Base-by-base conservation (phyloP, 2,888 invertebrate species). In the Heliconius ismenius region DNA sequence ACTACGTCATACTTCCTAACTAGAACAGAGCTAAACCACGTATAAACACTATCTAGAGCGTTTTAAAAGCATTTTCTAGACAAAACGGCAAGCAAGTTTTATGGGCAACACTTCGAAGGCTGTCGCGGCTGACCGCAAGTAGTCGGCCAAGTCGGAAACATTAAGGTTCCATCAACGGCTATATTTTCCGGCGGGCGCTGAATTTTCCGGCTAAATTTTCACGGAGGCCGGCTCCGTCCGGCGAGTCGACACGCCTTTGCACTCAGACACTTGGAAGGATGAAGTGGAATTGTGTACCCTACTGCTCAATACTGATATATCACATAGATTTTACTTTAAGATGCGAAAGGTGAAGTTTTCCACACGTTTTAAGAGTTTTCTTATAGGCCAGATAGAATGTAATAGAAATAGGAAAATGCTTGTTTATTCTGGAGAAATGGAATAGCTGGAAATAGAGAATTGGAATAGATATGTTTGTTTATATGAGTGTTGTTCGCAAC, bases 121-220 rank as follows among this genome's bases (percentile, higher is more conserved):
- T 85, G 83, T 81, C 82, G 82, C 79, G 84, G 87, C 86, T 91
- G 91, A 90, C 92, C 92, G 91, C 91, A 86, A 90, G 90, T 86
- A 86, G 88, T 82, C 85, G 84, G 87, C 87, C 89, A 90, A 92
- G 90, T 89, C 92, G 92, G 92, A 92, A 92, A 91, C 93, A 93
- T 93, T 93, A 92, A 89, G 92, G 92, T 90, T 90, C 92, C 92
- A 92, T 92, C 91, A 90, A 90, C 86, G 89, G 89, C 91, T 90
- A 92, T 92, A 92, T 91, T 92, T 92, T 91, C 91, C 90, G 91
- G 90, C 86, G 85, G 82, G 83, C 82, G 86, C 86, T 86, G 89
- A 91, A 90, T 91, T 76, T 76, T 76, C 76, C 65, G 73, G 76
- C 73, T 65, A 76, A 76, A 76, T 76, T 92, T 92, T 90, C 91